Conservation (phyloP, 2,797 vertebrate genomes). For the Sebastes ruberrimus region DNA sequence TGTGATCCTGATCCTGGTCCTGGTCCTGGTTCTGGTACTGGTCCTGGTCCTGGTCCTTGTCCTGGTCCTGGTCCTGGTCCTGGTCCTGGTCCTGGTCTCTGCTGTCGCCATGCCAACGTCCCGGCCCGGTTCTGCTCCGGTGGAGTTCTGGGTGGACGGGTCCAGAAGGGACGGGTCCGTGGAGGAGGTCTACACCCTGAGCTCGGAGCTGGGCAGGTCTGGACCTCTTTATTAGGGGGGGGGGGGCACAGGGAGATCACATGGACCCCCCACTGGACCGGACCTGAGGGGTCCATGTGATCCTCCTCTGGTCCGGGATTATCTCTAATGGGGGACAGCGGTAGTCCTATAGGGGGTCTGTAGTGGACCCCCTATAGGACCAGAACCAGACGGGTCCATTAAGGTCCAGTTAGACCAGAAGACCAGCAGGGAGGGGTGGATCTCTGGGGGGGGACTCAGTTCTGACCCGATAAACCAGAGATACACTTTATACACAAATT, state of each 20-base stretch:
- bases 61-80: background rate
- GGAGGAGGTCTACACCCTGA: constrained; percentile 86
- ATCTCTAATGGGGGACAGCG: background rate
- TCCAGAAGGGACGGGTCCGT: constrained; percentile 84
- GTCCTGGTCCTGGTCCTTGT: background rate
- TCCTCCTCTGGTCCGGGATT: background rate
- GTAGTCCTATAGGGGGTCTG: background rate
- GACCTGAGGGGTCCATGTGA: constrained; percentile 14
- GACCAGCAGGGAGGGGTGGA: too few species aligned
- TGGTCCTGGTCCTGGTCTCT: background rate
- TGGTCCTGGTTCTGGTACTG: too few species aligned
- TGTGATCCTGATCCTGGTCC: too few species aligned
- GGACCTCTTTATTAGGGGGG: constrained; percentile 1
- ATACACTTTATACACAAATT: too few species aligned
- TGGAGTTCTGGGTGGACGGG: constrained; percentile 90
- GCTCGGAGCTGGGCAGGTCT: constrained; percentile 85
- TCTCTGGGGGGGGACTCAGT: too few species aligned
- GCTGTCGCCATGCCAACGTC: constrained; percentile 84
- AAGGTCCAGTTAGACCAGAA: too few species aligned
- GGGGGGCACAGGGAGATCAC: background rate
- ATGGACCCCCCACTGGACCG: background rate
- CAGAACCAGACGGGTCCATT: too few species aligned
- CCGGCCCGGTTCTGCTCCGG: constrained; percentile 73
- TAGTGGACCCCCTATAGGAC: background rate
- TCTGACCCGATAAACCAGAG: too few species aligned